Conservation (phyloP, 2,797 vertebrate species). For the Melanotaenia maccullochi region DNA sequence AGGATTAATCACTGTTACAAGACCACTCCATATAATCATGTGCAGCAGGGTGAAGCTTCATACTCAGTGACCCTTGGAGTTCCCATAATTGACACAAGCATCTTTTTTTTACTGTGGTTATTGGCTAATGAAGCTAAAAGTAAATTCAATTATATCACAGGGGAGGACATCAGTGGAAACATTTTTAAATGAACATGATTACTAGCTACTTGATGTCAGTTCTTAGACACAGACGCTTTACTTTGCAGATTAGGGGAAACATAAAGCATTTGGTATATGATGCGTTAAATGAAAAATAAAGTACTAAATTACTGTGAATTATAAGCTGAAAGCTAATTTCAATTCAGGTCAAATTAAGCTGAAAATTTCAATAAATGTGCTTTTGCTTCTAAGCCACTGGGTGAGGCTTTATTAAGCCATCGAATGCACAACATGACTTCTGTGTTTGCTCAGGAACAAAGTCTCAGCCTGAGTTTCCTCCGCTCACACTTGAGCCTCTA, state of each 20-base stretch:
- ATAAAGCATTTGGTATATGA: constrained; percentile 82
- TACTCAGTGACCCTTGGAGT: constrained; percentile 68
- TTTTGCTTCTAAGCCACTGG: constrained; percentile 75
- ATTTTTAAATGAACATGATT: constrained; percentile 70
- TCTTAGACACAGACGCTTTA: constrained; percentile 76
- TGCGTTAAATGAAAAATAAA: constrained; percentile 86
- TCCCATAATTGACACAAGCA: constrained; percentile 64
- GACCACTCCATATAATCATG: constrained; percentile 65
- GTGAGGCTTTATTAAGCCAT: constrained; percentile 57
- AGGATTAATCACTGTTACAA: constrained; percentile 70
- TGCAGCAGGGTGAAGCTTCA: constrained; percentile 65
- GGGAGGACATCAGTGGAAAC: constrained; percentile 54
- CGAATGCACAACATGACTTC: constrained; percentile 43
- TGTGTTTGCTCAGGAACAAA: constrained; percentile 49
- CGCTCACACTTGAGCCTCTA: constrained; percentile 33
- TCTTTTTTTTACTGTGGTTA: constrained; percentile 56
- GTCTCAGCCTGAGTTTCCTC: constrained; percentile 43
- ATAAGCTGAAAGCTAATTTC: constrained; percentile 80
- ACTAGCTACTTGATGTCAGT: constrained; percentile 68
- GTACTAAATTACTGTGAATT: constrained; percentile 70
- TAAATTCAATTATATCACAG: constrained; percentile 67
- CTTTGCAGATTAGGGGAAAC: constrained; percentile 70
- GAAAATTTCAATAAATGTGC: constrained; percentile 83
- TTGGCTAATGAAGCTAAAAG: constrained; percentile 79
- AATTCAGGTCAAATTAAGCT: constrained; percentile 82